Base-by-base conservation (phyloP, 2,113 vertebrate species). In the Nesogale talazaci region DNA sequence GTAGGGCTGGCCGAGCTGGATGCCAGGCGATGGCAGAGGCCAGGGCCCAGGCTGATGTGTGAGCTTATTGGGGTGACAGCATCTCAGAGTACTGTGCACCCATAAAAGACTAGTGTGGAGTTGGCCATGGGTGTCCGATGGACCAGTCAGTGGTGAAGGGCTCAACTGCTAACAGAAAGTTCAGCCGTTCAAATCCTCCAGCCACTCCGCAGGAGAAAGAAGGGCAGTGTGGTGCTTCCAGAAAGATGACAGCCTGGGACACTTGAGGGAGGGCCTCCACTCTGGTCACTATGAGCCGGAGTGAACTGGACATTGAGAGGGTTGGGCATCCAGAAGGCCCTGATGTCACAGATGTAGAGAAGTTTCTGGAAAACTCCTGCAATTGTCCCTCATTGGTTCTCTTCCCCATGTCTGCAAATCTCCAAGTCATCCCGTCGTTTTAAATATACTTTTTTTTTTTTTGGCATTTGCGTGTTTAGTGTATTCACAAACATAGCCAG, bases 291-390 rank as follows among this genome's bases (percentile, higher is more conserved):
- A 29, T 11, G 63, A 69, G 29, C n/a, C 2, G 4, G 29, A 69
- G n/a, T 69, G 9, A 9, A n/a, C 29, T 69, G 46, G 5, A 8
- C 46, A 52, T 12, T 10, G 46, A 52, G 9, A 52, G 46, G 46
- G 10, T 52, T 52, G 46, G 46, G 46, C 46, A 52, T 52, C 46
- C 6, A 12, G 10, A 52, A 52, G 46, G 46, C 4, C 46, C 46
- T 52, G 46, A 52, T 59, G 52, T 31, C 80, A 65, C 15, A 88
- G 59, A 83, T 52, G 38, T 82, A 72, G 31, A 86, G 85, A 86
- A 93, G 27, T 27, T 67, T 89, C 84, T 86, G 42, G 56, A 93
- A 92, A 95, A 76, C 16, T 72, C 40, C 40, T 20, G 74, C 52
- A 10, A 10, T 25, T 25, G 23, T 46, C 31, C 75, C 27, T 52